These are phyloP conservation scores for Nyctalus aviator DNA, from an alignment of 2,797 vertebrate species.

Conservation along the genomic window DNA sequence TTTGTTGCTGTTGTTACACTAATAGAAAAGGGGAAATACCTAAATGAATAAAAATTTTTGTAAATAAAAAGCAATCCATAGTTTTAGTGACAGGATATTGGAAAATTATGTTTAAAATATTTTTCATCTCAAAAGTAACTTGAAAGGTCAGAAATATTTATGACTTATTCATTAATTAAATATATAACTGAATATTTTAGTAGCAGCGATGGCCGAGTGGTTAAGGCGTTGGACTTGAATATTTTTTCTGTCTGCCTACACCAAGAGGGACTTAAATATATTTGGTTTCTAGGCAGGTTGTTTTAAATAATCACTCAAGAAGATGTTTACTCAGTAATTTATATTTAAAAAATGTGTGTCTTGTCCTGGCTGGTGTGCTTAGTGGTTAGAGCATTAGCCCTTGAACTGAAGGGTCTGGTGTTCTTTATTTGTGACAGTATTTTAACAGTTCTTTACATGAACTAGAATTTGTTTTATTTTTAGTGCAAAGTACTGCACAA, in stretches of 20 bases:
- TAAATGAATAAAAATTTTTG: slow-evolving; percentile 9
- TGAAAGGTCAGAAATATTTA: slow-evolving; percentile 52
- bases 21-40: background rate
- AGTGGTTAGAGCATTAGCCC: background rate
- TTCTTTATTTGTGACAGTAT: slow-evolving; percentile 28
- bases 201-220: no score
- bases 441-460: slow-evolving; percentile 21
- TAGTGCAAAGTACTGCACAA: background rate
- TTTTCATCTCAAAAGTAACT: slow-evolving; percentile 46
- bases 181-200: slow-evolving; percentile 18
- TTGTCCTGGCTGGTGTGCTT: background rate
- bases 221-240: no score
- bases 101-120: slow-evolving; percentile 35
- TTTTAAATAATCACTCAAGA: slow-evolving; percentile 50
- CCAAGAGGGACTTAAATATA: slow-evolving; percentile 42
- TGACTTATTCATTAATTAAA: slow-evolving; percentile 34
- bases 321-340: slow-evolving; percentile 55
- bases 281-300: slow-evolving; percentile 50
- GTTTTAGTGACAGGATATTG: slow-evolving; percentile 19
- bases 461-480: slow-evolving; percentile 4
- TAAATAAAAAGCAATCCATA: slow-evolving; percentile 20
- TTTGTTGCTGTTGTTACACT: background rate
- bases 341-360: slow-evolving; percentile 43
- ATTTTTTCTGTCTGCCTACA: slow-evolving; percentile 2
- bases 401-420: background rate